Conservation (phyloP, 2,888 invertebrate genomes). For the Parnassius apollo region DNA sequence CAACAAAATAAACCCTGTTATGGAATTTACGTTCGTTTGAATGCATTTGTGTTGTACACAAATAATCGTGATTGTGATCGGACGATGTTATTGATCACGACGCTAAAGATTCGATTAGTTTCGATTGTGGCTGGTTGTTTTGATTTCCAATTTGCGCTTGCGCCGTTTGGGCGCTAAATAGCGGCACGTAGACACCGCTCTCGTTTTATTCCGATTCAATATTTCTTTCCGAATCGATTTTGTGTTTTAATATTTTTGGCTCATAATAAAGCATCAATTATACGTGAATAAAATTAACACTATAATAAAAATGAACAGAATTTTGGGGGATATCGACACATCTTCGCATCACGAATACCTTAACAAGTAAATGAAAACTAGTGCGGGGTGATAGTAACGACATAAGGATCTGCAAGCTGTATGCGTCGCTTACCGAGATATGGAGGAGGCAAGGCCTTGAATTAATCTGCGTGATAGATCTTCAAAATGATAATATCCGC, state of each 20-base stretch:
- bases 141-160: constrained; percentile 81
- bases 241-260: constrained; percentile 41
- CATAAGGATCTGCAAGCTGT: no score
- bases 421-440: no score
- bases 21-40: constrained; percentile 4
- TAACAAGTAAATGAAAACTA: no score
- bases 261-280: constrained; percentile 8
- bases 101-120: constrained; percentile 73
- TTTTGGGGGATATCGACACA: no score
- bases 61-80: constrained; percentile 77
- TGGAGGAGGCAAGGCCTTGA: no score
- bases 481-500: no score
- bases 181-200: constrained; percentile 71
- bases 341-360: no score
- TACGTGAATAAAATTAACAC: no score
- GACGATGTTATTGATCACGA: constrained; percentile 77
- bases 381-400: no score
- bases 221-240: constrained; percentile 65
- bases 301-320: no score
- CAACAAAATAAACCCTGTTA: constrained; percentile 36
- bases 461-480: no score
- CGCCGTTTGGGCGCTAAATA: constrained; percentile 76
- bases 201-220: constrained; percentile 59
- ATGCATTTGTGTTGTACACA: constrained; percentile 41
- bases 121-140: constrained; percentile 75